phyloP scores from a whole-genome alignment of 2,888 invertebrate genomes.

The Stratiomys singularior region DNA sequence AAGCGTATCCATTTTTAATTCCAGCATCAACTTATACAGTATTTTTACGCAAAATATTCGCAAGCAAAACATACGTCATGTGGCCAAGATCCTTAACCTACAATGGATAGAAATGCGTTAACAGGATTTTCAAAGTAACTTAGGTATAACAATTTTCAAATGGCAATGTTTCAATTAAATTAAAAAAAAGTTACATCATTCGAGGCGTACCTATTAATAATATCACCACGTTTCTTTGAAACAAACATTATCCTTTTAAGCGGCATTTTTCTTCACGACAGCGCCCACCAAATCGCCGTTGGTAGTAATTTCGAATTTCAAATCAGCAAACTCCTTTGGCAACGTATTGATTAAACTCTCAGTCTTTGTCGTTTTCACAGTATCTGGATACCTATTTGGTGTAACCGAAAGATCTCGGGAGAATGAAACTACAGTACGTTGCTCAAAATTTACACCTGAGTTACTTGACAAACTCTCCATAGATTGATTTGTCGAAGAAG shows the following conservation, averaged over 20 bases:
- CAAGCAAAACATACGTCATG: neutral
- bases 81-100: neutral
- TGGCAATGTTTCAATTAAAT: neutral
- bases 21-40: neutral
- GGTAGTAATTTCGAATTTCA: slow-evolving; percentile 62
- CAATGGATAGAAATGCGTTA: too few species aligned
- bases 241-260: neutral
- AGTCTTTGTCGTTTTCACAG: slow-evolving; percentile 56
- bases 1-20: neutral
- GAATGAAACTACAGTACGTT: slow-evolving; percentile 62
- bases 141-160: neutral
- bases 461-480: neutral
- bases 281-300: slow-evolving; percentile 59
- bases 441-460: slow-evolving; percentile 57
- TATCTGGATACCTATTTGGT: slow-evolving; percentile 63
- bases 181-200: neutral
- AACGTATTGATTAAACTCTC: slow-evolving; percentile 48
- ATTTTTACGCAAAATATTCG: neutral
- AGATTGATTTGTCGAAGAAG: neutral
- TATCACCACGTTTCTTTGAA: neutral
- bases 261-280: slow-evolving; percentile 52
- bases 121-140: too few species aligned
- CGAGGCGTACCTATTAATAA: neutral
- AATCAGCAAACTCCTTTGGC: slow-evolving; percentile 59
- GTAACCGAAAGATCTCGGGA: slow-evolving; percentile 60